Evolutionary conservation across 2,113 vertebrate species (phyloP), one percentile per base, ranked within the genome.

Genomic region (Menidia beryllina): DNA sequence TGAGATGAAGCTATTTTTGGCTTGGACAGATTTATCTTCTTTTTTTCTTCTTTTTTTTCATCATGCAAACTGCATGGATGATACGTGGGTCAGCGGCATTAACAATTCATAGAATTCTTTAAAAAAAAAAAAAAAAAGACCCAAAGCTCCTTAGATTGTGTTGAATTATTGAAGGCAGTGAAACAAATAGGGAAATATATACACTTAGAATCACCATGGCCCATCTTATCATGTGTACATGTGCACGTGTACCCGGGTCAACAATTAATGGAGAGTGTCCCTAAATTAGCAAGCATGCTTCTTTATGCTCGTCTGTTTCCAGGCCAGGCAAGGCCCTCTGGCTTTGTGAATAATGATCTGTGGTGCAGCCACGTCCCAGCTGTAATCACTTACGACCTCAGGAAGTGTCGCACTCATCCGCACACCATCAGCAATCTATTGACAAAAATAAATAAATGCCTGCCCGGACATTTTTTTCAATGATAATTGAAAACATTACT

Each of bases 131-230:
- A 66, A 38, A 12, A 36, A 79, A 59, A 72, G 67, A 69, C 71
- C 59, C 63, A 38, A 12, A 36, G 50, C 52, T 51, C 51, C 57
- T 67, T 60, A 36, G 23, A 57, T 56, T 74, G 10, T 54, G 58
- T 19, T 90, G 57, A 86, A 90, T 88, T 80, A 84, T 90, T 88
- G 21, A 88, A 11, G 12, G 15, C 13, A 49, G 15, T 19, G 49
- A 5, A 73, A 65, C 50, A 77, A 67, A 72, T 20, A 2, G 27
- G 2, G 14, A 49, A 39, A 61, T 10, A 10, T 55, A 54, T 60
- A 52, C 30, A 23, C 43, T 27, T 25, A n/a, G n/a, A 49, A 50
- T 45, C 63, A 60, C 55, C 39, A 5, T 15, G 2, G 1, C n/a
- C 13, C 30, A 26, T 67, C 23, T 5, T 34, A 34, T 34, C 10